These are phyloP conservation scores for Cataglyphis albicans DNA, from an alignment of 2,888 invertebrate genomes.

Conservation along the genomic window DNA sequence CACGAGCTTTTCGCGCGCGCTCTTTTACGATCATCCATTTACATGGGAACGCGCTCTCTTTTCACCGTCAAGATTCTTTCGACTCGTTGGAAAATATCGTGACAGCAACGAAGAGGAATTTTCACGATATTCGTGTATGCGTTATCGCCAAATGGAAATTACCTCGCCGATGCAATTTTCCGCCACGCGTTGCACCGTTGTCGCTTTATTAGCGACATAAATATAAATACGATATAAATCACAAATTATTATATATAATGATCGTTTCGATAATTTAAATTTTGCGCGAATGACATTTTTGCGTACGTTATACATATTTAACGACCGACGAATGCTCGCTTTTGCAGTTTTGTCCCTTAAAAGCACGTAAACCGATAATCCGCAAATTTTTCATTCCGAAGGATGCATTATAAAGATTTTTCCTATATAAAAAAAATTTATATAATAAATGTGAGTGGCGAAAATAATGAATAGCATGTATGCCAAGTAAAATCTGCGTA, in stretches of 20 bases:
- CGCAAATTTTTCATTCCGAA: not conserved
- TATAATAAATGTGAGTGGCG: not conserved
- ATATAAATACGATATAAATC: slow-evolving; percentile 6
- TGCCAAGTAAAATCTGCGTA: not conserved
- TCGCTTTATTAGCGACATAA: slow-evolving; percentile 18
- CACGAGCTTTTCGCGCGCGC: slow-evolving; percentile 12
- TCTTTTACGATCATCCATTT: slow-evolving; percentile 37
- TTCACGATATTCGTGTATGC: not conserved
- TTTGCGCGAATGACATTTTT: not conserved
- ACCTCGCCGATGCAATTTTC: slow-evolving; percentile 20
- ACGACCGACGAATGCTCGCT: not conserved
- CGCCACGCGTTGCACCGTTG: not conserved
- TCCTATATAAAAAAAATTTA: not conserved
- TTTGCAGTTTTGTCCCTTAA: not conserved
- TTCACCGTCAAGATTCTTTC: not conserved
- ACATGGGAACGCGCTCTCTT: slow-evolving; percentile 18
- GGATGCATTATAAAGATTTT: not conserved
- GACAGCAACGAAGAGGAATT: not conserved
- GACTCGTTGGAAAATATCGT: slow-evolving; percentile 7
- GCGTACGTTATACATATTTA: slow-evolving; percentile 2
- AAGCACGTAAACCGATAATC: not conserved
- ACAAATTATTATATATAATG: slow-evolving; percentile 18
- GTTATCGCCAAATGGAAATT: not conserved
- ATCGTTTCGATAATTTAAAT: slow-evolving; percentile 17
- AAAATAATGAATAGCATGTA: not conserved